These are phyloP conservation scores for Bombylius discolor DNA, from an alignment of 2,888 invertebrate genomes.

Conservation along the genomic window DNA sequence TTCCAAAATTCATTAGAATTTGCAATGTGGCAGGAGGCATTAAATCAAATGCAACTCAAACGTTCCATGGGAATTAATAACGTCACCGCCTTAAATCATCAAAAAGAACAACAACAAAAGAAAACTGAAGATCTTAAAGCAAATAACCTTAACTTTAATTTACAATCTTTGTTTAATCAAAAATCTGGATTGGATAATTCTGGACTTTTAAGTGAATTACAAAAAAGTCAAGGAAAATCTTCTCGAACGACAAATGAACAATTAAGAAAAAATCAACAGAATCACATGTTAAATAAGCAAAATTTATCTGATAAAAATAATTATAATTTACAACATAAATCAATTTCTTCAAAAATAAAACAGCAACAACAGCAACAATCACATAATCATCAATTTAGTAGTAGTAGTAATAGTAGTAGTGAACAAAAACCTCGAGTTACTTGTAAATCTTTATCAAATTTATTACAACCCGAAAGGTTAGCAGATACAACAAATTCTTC, in stretches of 20 bases:
- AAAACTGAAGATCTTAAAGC: not conserved
- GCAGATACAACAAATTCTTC: slow-evolving; percentile 10
- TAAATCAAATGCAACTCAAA: slow-evolving; percentile 42
- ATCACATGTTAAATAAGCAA: not conserved
- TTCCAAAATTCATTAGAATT: slow-evolving; percentile 29
- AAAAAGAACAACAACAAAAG: not conserved
- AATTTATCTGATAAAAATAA: not conserved
- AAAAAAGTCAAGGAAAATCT: not conserved
- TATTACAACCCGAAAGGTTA: slow-evolving; percentile 40
- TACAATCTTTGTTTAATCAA: slow-evolving; percentile 5
- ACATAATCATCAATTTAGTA: slow-evolving; percentile 33
- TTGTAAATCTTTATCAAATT: slow-evolving; percentile 49
- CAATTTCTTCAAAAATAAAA: not conserved
- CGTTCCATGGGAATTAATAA: slow-evolving; percentile 16
- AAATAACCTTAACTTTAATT: not conserved
- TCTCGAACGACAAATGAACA: not conserved
- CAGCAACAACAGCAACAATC: slow-evolving; percentile 16
- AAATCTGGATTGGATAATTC: slow-evolving; percentile 1
- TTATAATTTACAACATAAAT: slow-evolving; percentile 1
- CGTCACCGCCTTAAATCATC: slow-evolving; percentile 1
- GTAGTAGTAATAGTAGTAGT: slow-evolving; percentile 39
- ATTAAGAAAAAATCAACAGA: not conserved
- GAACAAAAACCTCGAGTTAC: slow-evolving; percentile 46
- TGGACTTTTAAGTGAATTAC: not conserved
- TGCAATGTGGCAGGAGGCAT: slow-evolving; percentile 58